Base-by-base conservation (phyloP, 2,888 invertebrate genomes). In the Oxystoma pomonae region DNA sequence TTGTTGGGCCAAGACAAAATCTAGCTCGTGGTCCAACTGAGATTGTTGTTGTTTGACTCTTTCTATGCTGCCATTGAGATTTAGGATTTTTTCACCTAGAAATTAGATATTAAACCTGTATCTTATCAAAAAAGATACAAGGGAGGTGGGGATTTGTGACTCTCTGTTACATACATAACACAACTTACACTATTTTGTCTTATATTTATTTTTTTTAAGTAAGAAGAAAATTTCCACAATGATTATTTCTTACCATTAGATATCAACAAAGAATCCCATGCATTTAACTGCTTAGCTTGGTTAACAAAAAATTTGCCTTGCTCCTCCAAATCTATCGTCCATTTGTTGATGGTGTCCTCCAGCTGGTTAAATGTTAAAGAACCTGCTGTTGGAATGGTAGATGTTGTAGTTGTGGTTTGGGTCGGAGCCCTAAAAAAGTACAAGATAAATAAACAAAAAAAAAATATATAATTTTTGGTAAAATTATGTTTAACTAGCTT, bases 251-350 rank as follows among this genome's bases (percentile, higher is more conserved):
- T 64, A 65, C 95, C 96, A 77, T 97, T 97, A 20, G 89, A 86
- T 62, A 96, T 92, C 1, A 98, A 84, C 52, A 96, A 82, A 68
- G 91, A 85, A 77, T 98, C 98, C 97, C 98, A 98, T 0, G 94
- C 92, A 80, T 98, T 98, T 62, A 98, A 89, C 80, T 96, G 94
- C 2, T 94, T 92, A 0, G 97, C 97, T 78, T 97, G 97, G 78
- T 94, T 92, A 65, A 94, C 88, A 76, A 97, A 98, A 0, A 90
- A 87, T 76, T 91, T 92, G 76, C 97, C 96, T 76, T 96, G 96
- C 69, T 96, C 95, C 70, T 96, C 94, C 51, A 98, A 79, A 73
- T 96, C 96, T 0, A 92, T 78, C 0, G 91, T 94, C 96, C 96
- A 98, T 79, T 97, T 95, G 80, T 96, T 96, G 64, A 97, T 93